Evolutionary conservation across 2,113 vertebrate genomes (phyloP).

Genomic region (Tachysurus fulvidraco): DNA sequence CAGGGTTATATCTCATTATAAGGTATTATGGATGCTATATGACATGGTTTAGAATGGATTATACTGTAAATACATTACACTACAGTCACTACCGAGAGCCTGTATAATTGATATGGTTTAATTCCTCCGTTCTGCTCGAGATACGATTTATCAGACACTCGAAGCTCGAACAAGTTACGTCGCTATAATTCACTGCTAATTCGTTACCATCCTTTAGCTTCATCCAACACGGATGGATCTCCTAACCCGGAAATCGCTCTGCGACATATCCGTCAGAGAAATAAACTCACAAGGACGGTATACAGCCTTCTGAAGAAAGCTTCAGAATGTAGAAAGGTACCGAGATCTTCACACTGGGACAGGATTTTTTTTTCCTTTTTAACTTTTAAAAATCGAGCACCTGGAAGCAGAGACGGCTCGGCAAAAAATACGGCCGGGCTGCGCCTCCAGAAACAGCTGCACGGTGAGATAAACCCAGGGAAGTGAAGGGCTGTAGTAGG

Average conservation of each 20-base stretch:
- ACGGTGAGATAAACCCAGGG: constrained; percentile 51
- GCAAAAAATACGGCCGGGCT: constrained; percentile 32
- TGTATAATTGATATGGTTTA: neutral
- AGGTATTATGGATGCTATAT: neutral
- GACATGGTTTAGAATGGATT: neutral
- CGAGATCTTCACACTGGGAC: constrained; percentile 19
- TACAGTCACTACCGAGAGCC: neutral
- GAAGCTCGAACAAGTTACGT: neutral
- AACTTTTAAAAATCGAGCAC: constrained; percentile 17
- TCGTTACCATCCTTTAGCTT: neutral
- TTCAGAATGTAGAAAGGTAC: neutral
- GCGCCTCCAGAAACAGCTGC: constrained; percentile 53
- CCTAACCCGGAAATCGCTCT: neutral
- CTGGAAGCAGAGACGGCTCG: constrained; percentile 36
- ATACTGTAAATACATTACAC: neutral
- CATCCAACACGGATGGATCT: neutral
- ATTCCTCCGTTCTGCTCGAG: neutral
- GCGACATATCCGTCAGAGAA: neutral
- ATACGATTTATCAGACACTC: neutral
- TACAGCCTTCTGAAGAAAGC: neutral
- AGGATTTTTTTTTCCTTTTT: neutral
- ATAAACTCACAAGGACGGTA: neutral
- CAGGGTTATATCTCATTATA: neutral
- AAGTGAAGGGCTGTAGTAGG: constrained; percentile 49
- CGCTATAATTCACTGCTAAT: neutral